Base-by-base conservation (phyloP, 2,888 invertebrate genomes). In the Arge pagana region DNA sequence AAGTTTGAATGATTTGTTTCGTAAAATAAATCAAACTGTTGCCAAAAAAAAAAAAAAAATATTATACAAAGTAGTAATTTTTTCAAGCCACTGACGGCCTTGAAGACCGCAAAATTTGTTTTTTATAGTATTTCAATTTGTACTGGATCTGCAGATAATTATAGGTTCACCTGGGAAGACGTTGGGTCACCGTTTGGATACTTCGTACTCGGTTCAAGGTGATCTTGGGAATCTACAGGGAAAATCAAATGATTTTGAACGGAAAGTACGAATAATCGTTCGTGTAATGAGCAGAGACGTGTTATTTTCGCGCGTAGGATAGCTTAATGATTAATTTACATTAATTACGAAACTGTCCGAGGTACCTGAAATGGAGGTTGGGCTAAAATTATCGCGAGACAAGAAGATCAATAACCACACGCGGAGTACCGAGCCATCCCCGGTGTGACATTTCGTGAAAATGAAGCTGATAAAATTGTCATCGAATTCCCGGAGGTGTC, bases 401-500 rank as follows among this genome's bases (percentile, higher is more conserved):
- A 35, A 45, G 33, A 33, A 45, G 45, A 45, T 45, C 45, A 45
- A 45, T 45, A 45, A 45, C 45, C 42, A 45, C 45, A 33, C 35
- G 33, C 33, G 24, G n/a, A n/a, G n/a, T n/a, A 45, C 45, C 45
- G 6, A 33, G 24, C 45, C 23, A 24, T 33, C 11, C 15, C 33
- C 16, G 33, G n/a, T 24, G 11, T 11, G 3, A 30, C n/a, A 19
- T 1, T 23, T 15, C 23, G 23, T 11, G 21, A n/a, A 35, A 45
- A 31, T 45, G 24, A 45, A 33, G 35, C 35, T 13, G 23, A 35
- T 23, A 13, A 23, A 45, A 45, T 33, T 33, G 15, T 13, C 23
- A 2, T 5, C n/a, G 8, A 13, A 45, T 30, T 42, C 31, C 11
- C 13, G n/a, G n/a, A n/a, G n/a, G n/a, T n/a, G n/a, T n/a, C n/a